Evolutionary conservation across 2,888 invertebrate species (phyloP).

Genomic region (Phyllotreta cruciferae): DNA sequence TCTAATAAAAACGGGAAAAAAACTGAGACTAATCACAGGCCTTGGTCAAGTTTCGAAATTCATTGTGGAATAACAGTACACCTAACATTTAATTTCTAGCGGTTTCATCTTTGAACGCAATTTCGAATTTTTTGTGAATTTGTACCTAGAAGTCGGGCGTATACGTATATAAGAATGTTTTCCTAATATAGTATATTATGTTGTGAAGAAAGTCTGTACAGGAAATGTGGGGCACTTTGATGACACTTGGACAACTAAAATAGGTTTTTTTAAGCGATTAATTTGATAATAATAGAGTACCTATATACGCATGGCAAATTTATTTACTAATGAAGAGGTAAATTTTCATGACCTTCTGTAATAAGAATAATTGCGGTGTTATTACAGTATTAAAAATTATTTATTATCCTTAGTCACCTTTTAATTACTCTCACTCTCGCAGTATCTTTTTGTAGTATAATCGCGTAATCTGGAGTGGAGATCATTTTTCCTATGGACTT

Average conservation of each 20-base stretch:
- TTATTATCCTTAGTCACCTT: slow-evolving; percentile 29
- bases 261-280: too few species aligned
- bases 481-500: slow-evolving; percentile 37
- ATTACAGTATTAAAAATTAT: slow-evolving; percentile 27
- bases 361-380: slow-evolving; percentile 10
- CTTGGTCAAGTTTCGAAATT: slow-evolving; percentile 33
- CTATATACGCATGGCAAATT: too few species aligned
- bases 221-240: too few species aligned
- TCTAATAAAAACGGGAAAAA: slow-evolving; percentile 15
- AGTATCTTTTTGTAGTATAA: slow-evolving; percentile 31
- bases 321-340: too few species aligned
- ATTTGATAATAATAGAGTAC: too few species aligned
- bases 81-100: slow-evolving; percentile 34
- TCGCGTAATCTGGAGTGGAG: slow-evolving; percentile 37
- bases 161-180: too few species aligned
- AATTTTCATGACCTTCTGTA: slow-evolving; percentile 21
- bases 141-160: not conserved
- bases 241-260: too few species aligned
- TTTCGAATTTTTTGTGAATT: slow-evolving; percentile 28
- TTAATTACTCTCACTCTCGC: slow-evolving; percentile 34
- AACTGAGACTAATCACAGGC: slow-evolving; percentile 28
- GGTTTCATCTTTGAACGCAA: slow-evolving; percentile 33
- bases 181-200: too few species aligned
- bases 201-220: too few species aligned
- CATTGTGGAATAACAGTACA: slow-evolving; percentile 38